These are phyloP conservation scores for Malaclemys terrapin DNA, from an alignment of 2,113 vertebrate genomes.

Conservation along the genomic window DNA sequence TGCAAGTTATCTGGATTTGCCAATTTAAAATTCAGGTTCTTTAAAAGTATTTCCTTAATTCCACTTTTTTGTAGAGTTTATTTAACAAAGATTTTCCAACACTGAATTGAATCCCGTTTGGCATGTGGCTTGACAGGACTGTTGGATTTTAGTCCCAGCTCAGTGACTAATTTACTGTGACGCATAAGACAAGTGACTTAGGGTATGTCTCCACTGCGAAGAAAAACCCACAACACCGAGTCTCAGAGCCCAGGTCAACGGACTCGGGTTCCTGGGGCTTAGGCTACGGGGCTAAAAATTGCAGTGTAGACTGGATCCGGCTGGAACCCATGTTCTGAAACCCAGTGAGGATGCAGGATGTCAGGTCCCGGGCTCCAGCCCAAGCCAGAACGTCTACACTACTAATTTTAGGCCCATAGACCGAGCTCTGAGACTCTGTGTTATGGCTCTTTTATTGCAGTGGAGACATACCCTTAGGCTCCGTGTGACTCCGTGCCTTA, in stretches of 20 bases:
- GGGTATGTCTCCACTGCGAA: neutral
- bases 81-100: neutral
- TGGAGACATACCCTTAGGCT: neutral
- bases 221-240: neutral
- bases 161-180: neutral
- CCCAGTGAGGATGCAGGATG: neutral
- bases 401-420: neutral
- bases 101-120: neutral
- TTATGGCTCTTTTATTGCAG: neutral
- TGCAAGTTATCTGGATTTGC: neutral
- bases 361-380: neutral
- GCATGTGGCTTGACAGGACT: neutral
- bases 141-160: neutral
- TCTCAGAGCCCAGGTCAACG: neutral
- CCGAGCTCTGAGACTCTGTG: neutral
- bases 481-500: accelerated
- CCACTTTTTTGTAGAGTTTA: neutral
- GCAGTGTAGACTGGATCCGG: neutral
- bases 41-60: neutral
- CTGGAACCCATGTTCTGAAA: neutral
- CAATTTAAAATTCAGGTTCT: neutral
- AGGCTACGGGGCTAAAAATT: neutral
- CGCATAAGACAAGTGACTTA: neutral
- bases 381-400: neutral
- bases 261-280: neutral